Conservation (phyloP, 2,888 invertebrate genomes). For the Dryomyza anilis region DNA sequence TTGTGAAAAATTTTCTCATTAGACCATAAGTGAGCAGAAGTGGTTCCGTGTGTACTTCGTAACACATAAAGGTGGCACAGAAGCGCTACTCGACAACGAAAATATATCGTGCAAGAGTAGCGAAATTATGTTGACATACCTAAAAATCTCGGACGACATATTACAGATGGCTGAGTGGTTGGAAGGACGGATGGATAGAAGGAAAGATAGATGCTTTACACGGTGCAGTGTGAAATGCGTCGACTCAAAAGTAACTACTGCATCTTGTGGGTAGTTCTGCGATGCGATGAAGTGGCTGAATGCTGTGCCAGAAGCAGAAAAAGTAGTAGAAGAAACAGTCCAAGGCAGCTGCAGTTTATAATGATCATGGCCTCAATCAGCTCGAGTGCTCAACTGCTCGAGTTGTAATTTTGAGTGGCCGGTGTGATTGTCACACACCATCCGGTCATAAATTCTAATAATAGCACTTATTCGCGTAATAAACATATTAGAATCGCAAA, state of each 20-base stretch:
- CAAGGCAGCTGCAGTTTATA: not conserved
- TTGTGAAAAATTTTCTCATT: conserved; percentile 48
- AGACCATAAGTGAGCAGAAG: conserved; percentile 18
- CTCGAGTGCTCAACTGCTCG: no score
- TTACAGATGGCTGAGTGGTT: no score
- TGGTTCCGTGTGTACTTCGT: not conserved
- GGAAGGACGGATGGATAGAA: no score
- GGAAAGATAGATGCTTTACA: no score
- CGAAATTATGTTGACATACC: no score
- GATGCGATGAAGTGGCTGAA: not conserved
- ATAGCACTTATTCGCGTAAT: conserved; percentile 22
- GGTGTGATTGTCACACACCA: conserved; percentile 6
- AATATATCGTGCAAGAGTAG: conserved; percentile 20
- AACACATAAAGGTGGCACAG: not conserved
- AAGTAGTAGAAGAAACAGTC: no score
- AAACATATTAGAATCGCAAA: conserved; percentile 29
- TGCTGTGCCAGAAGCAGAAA: no score
- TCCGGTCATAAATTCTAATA: conserved; percentile 28
- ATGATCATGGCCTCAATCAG: conserved; percentile 24
- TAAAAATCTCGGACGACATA: no score
- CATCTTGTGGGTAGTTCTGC: no score
- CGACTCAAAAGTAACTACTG: no score
- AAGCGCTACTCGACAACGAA: not conserved
- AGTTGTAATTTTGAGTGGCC: not conserved
- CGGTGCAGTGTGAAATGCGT: no score